phyloP scores from a whole-genome alignment of 2,113 vertebrate genomes.

The Nerophis ophidion region DNA sequence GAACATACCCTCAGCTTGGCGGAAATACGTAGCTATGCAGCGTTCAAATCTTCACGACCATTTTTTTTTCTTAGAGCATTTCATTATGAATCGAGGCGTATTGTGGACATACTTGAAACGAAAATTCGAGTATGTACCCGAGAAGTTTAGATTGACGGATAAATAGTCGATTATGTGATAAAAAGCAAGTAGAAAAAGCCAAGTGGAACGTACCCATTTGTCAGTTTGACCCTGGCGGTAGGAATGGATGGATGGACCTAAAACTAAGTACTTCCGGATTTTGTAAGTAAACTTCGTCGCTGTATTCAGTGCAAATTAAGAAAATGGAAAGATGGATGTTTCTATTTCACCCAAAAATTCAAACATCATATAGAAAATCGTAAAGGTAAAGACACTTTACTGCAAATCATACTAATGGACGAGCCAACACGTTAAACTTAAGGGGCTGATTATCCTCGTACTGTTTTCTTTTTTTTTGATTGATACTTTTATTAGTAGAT shows the following conservation, averaged over 20 bases:
- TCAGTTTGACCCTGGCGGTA: too few species aligned
- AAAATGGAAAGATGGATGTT: not conserved
- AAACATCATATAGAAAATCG: too few species aligned
- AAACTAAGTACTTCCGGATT: not conserved
- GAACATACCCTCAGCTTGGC: slow-evolving; percentile 26
- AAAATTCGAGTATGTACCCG: too few species aligned
- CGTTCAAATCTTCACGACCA: slow-evolving; percentile 1
- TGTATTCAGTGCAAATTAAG: not conserved
- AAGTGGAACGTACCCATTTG: not conserved
- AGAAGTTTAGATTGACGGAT: not conserved
- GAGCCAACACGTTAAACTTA: too few species aligned
- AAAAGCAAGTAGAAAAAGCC: not conserved
- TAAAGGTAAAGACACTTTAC: too few species aligned
- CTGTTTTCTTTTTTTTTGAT: too few species aligned
- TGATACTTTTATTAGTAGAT: too few species aligned
- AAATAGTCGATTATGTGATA: not conserved
- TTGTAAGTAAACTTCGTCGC: too few species aligned
- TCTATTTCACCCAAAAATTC: not conserved
- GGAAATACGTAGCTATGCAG: not conserved
- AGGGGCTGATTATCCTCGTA: too few species aligned
- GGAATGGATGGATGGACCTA: too few species aligned
- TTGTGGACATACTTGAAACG: not conserved
- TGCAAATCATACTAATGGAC: too few species aligned
- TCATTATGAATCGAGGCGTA: too few species aligned
- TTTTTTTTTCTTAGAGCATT: not conserved